Percentiles rank a stretch among this genome's conserved stretches.
Evolutionary conservation across 1,140 invertebrate genomes (phyloP).

Genomic region (Drosophila ambigua): DNA sequence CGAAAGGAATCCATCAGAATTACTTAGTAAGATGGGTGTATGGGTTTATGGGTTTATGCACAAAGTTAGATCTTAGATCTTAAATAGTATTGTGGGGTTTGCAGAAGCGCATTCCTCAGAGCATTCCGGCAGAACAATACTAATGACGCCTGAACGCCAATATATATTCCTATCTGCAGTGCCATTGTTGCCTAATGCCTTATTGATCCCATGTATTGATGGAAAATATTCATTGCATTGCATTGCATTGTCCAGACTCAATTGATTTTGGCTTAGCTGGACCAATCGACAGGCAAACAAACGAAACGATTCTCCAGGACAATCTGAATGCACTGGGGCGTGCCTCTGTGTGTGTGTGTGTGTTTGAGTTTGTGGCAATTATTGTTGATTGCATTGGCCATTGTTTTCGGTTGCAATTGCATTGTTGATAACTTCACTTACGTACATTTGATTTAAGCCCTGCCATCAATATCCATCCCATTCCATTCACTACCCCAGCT

Average conservation of each 20-base stretch:
- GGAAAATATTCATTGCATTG: constrained; percentile 44
- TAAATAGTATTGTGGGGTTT: no score
- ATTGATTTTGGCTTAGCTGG: constrained; percentile 53
- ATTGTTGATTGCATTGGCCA: constrained; percentile 59
- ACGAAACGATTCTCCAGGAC: constrained; percentile 24
- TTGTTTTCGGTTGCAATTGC: constrained; percentile 49
- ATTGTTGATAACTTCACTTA: constrained; percentile 43
- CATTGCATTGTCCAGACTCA: constrained; percentile 51
- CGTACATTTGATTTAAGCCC: constrained; percentile 48
- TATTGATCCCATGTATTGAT: constrained; percentile 28
- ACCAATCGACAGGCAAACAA: constrained; percentile 39
- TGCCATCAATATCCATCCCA: constrained; percentile 19
- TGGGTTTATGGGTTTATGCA: no score
- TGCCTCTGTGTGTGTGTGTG: constrained; percentile 19
- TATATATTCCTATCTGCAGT: constrained; percentile 27
- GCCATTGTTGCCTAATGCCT: constrained; percentile 25
- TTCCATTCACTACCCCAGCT: constrained; percentile 4
- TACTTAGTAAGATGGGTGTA: no score
- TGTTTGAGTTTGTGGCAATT: constrained; percentile 56
- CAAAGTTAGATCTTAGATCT: no score
- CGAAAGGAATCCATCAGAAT: no score
- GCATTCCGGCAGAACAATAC: no score
- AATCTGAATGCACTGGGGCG: background rate
- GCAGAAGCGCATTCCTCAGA: no score
- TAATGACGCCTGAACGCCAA: no score